Conservation (phyloP, 1,140 invertebrate species). For the Cydia strobilella region DNA sequence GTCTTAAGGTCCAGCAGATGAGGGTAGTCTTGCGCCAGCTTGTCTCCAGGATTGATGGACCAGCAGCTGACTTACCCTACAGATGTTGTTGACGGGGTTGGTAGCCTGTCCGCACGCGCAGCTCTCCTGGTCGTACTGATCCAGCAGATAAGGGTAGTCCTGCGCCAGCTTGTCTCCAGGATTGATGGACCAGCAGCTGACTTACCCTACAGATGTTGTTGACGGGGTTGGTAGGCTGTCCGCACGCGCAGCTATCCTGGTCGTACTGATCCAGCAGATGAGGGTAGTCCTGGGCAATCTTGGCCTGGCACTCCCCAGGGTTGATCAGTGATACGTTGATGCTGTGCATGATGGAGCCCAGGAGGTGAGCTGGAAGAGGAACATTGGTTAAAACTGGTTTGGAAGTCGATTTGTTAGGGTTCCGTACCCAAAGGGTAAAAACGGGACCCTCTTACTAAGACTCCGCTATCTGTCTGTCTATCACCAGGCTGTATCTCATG, state of each 20-base stretch:
- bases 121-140: slow-evolving; percentile 76
- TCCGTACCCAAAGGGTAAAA: too few relatives aligned
- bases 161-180: slow-evolving; percentile 53
- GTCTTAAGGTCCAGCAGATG: slow-evolving; percentile 75
- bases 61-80: slow-evolving; percentile 79
- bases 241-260: slow-evolving; percentile 78
- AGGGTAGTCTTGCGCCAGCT: slow-evolving; percentile 75
- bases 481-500: too few relatives aligned
- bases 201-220: slow-evolving; percentile 80
- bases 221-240: slow-evolving; percentile 72
- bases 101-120: slow-evolving; percentile 77
- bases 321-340: slow-evolving; percentile 85
- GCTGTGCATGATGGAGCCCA: slow-evolving; percentile 87
- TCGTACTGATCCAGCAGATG: slow-evolving; percentile 75
- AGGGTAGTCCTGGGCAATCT: slow-evolving; percentile 78
- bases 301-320: slow-evolving; percentile 82
- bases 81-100: slow-evolving; percentile 79
- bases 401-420: too few relatives aligned
- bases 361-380: slow-evolving; percentile 81
- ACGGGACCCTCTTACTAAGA: too few relatives aligned
- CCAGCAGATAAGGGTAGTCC: slow-evolving; percentile 77
- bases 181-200: neutral
- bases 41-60: too few relatives aligned
- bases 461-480: too few relatives aligned
- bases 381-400: neutral